Conservation (phyloP, 2,797 vertebrate species). For the Sandelia bainsii region DNA sequence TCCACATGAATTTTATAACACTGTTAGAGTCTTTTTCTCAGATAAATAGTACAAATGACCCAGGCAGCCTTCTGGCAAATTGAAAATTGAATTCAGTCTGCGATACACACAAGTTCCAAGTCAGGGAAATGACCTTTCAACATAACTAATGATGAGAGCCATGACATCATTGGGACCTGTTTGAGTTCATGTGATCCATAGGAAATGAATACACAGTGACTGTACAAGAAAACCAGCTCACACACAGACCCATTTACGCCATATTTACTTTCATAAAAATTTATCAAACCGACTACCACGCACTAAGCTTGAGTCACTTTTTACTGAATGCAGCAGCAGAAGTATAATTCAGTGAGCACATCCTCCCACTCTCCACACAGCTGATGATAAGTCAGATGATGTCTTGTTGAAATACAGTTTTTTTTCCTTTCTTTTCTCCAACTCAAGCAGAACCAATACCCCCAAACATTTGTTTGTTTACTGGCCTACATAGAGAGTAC, state of each 20-base stretch:
- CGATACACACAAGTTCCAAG: conserved; percentile 64
- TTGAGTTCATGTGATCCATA: conserved; percentile 46
- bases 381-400: conserved; percentile 56
- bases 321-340: conserved; percentile 66
- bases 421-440: conserved; percentile 14
- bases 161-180: conserved; percentile 67
- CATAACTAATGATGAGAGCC: conserved; percentile 70
- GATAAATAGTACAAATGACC: conserved; percentile 66
- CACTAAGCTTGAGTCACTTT: conserved; percentile 54
- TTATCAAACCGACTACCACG: conserved; percentile 58
- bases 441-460: conserved; percentile 47
- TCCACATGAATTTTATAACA: conserved; percentile 50
- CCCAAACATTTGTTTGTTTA: conserved; percentile 49
- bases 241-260: conserved; percentile 49
- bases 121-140: conserved; percentile 72
- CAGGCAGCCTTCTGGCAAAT: conserved; percentile 66
- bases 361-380: conserved; percentile 54
- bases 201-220: conserved; percentile 49
- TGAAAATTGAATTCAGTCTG: conserved; percentile 68
- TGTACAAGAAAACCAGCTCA: conserved; percentile 44
- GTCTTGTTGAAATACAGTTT: conserved; percentile 55
- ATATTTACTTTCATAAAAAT: conserved; percentile 69
- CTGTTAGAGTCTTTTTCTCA: conserved; percentile 28
- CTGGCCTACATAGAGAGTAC: conserved; percentile 17
- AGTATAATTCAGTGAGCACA: conserved; percentile 66